Evolutionary conservation across 2,888 invertebrate species (phyloP).

Genomic region (Aphelenchoides bicaudatus): DNA sequence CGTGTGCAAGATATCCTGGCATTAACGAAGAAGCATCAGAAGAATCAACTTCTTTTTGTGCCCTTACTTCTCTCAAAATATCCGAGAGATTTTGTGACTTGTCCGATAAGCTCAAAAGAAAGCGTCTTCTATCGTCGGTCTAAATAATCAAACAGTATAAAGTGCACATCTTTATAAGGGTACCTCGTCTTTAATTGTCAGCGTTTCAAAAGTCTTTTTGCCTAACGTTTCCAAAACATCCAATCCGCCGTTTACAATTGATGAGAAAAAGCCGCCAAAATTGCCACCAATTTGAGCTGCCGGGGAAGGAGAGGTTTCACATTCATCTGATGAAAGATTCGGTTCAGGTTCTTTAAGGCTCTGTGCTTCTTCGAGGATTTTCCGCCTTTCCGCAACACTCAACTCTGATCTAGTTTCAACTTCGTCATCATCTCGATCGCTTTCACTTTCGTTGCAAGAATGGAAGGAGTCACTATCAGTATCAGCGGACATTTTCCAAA

Average conservation of each 20-base stretch:
- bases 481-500: slow-evolving; percentile 10
- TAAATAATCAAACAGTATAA: slow-evolving; percentile 6
- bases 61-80: slow-evolving; percentile 36
- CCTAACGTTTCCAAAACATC: slow-evolving; percentile 88
- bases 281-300: background rate
- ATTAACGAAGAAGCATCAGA: background rate
- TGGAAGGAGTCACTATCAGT: slow-evolving; percentile 8
- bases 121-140: slow-evolving; percentile 34
- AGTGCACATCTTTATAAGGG: background rate
- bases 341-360: slow-evolving; percentile 35
- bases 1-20: slow-evolving; percentile 24
- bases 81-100: slow-evolving; percentile 39
- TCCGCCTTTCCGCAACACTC: slow-evolving; percentile 33
- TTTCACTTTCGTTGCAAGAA: slow-evolving; percentile 1
- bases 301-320: slow-evolving; percentile 5
- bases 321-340: slow-evolving; percentile 32
- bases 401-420: slow-evolving; percentile 19
- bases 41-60: slow-evolving; percentile 26
- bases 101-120: slow-evolving; percentile 27
- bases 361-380: slow-evolving; percentile 37
- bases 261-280: slow-evolving; percentile 39
- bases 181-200: slow-evolving; percentile 76
- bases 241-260: slow-evolving; percentile 61
- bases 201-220: slow-evolving; percentile 89
- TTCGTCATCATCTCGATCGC: too few species aligned